phyloP scores from a whole-genome alignment of 1,140 invertebrate species.

The Argopecten irradians region DNA sequence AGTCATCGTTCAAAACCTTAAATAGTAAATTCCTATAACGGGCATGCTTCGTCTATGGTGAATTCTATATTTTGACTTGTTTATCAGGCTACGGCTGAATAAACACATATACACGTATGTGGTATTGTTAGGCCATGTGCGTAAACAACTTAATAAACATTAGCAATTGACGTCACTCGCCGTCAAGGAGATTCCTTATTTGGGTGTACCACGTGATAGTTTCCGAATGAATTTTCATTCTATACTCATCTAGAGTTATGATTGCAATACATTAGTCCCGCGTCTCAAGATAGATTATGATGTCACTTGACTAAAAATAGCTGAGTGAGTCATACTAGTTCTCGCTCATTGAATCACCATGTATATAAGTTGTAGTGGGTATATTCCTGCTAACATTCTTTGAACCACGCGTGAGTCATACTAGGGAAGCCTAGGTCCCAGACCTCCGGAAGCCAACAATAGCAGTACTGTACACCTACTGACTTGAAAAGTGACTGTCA shows the following conservation, averaged over 20 bases:
- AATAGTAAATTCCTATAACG: not conserved
- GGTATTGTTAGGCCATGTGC: constrained; percentile 14
- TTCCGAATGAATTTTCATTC: not conserved
- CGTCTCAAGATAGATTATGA: not conserved
- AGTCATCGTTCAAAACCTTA: constrained; percentile 15
- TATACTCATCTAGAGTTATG: not conserved
- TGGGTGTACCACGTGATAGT: not conserved
- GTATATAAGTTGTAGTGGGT: constrained; percentile 21
- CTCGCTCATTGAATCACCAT: constrained; percentile 21
- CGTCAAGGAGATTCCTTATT: constrained; percentile 16
- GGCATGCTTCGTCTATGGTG: not conserved
- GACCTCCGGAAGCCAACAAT: constrained; percentile 20
- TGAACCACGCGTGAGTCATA: constrained; percentile 14
- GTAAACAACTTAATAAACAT: constrained; percentile 23
- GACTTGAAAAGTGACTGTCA: constrained; percentile 9
- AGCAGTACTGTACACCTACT: not conserved
- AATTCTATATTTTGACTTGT: constrained; percentile 12
- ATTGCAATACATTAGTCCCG: not conserved
- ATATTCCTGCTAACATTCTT: constrained; percentile 12
- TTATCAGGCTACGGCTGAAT: constrained; percentile 13
- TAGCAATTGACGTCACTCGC: constrained; percentile 20
- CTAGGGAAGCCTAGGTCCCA: constrained; percentile 6
- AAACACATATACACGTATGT: constrained; percentile 15
- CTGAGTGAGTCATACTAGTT: not conserved
- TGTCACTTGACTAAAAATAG: constrained; percentile 17